phyloP scores from a whole-genome alignment of 2,797 vertebrate genomes.

The Cyclura pinguis region DNA sequence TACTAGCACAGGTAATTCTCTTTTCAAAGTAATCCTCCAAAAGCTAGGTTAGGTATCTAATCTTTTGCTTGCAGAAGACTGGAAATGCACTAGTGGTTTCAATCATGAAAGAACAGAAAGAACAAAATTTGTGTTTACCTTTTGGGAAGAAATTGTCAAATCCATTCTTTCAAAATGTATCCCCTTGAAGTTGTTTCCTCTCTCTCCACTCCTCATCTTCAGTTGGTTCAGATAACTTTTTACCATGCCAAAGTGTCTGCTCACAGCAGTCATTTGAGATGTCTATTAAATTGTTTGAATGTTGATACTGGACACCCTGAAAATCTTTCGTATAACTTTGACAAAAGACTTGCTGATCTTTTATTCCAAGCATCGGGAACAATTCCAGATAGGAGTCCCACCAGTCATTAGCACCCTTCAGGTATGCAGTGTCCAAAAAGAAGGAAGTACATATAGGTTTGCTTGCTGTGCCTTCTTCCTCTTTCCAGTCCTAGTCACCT shows the following conservation, averaged over 20 bases:
- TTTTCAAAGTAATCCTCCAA: slow-evolving; percentile 49
- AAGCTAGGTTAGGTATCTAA: slow-evolving; percentile 47
- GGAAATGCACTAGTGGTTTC: slow-evolving; percentile 46
- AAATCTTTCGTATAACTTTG: neutral
- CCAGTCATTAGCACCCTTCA: neutral
- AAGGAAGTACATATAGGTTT: neutral
- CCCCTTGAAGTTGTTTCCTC: neutral
- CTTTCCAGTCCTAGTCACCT: neutral
- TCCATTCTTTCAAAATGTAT: slow-evolving; percentile 8
- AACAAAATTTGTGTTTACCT: slow-evolving; percentile 37
- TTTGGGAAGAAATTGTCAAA: neutral
- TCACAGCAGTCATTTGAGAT: neutral
- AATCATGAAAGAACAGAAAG: slow-evolving; percentile 44
- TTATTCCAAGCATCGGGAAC: neutral
- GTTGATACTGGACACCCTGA: neutral
- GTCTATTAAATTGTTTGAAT: neutral
- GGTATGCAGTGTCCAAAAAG: neutral
- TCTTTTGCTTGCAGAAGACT: slow-evolving; percentile 42
- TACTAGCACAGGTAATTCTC: slow-evolving; percentile 38
- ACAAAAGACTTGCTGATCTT: neutral
- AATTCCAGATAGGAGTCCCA: neutral
- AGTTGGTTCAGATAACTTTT: slow-evolving; percentile 1
- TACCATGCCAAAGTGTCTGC: neutral
- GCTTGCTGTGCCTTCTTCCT: neutral
- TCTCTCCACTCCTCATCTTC: neutral